Evolutionary conservation across 2,797 vertebrate genomes (phyloP).

Genomic region (Cygnus olor): DNA sequence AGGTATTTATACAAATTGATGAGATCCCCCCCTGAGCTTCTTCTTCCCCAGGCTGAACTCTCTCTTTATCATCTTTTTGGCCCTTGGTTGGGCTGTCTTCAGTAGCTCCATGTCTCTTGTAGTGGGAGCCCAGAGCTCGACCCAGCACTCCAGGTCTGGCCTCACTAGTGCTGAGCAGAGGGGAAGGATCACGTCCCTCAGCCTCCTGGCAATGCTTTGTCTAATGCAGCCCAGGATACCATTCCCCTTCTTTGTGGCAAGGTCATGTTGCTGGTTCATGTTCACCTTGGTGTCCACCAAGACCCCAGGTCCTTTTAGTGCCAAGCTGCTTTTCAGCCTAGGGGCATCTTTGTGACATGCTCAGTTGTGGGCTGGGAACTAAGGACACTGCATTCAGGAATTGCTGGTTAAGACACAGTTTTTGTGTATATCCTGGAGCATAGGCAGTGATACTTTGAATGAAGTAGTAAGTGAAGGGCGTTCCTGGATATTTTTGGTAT

Average conservation of each 20-base stretch:
- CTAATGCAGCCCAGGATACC: neutral
- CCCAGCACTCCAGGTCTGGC: neutral
- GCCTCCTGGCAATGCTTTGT: neutral
- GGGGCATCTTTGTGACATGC: neutral
- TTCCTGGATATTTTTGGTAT: neutral
- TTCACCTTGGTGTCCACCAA: neutral
- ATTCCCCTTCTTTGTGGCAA: neutral
- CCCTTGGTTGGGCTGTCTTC: neutral
- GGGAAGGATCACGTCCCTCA: neutral
- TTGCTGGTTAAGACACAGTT: neutral
- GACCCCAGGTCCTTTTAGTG: neutral
- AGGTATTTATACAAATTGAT: neutral
- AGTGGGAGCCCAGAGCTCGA: neutral
- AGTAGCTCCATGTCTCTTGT: neutral
- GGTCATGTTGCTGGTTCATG: neutral
- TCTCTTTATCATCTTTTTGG: neutral
- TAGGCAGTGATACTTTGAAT: neutral
- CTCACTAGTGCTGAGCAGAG: neutral
- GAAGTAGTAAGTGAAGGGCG: neutral
- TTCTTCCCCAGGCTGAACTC: neutral
- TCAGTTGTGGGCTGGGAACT: fast-evolving
- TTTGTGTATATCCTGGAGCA: neutral
- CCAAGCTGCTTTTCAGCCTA: neutral
- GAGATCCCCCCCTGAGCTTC: neutral
- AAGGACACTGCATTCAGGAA: neutral